Evolutionary conservation across 2,888 invertebrate species (phyloP).

Genomic region (Diaprepes abbreviatus): DNA sequence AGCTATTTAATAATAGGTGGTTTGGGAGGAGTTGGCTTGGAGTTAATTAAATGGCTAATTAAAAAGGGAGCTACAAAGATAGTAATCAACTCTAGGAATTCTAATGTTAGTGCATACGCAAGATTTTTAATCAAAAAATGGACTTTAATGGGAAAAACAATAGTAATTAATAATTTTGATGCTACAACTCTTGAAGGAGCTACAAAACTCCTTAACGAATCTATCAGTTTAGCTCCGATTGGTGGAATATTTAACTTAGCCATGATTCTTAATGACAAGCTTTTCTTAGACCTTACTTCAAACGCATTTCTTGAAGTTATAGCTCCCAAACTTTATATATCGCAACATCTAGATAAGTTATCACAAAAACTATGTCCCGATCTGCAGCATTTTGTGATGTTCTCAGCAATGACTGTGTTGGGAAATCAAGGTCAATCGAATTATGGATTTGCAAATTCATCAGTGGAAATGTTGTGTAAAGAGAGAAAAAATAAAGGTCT

Average conservation of each 20-base stretch:
- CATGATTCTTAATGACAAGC: slow-evolving; percentile 80
- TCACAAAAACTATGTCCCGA: slow-evolving; percentile 4
- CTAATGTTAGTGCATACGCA: not conserved
- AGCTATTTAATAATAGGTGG: slow-evolving; percentile 17
- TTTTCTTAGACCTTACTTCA: slow-evolving; percentile 81
- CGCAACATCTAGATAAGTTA: slow-evolving; percentile 1
- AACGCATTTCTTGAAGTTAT: slow-evolving; percentile 71
- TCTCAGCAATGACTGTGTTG: slow-evolving; percentile 1
- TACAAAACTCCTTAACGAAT: slow-evolving; percentile 74
- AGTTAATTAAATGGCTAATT: slow-evolving; percentile 13
- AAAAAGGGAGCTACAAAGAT: slow-evolving; percentile 7
- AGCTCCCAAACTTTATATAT: slow-evolving; percentile 8
- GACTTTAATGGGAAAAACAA: slow-evolving; percentile 77
- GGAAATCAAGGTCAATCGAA: not conserved
- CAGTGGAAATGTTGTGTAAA: slow-evolving; percentile 3
- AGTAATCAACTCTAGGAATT: slow-evolving; percentile 8
- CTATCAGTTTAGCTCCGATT: slow-evolving; percentile 76
- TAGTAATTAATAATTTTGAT: slow-evolving; percentile 79
- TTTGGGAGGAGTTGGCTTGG: slow-evolving; percentile 6
- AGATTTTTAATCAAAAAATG: slow-evolving; percentile 65
- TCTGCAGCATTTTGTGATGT: slow-evolving; percentile 11
- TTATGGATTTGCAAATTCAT: slow-evolving; percentile 6
- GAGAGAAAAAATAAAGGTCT: not conserved
- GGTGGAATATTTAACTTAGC: slow-evolving; percentile 92
- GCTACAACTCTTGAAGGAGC: slow-evolving; percentile 80